A percentile compares a stretch with the other conserved stretches of the same genome.
Conservation (phyloP, 2,888 invertebrate species). For the Lepeophtheirus nordmannii region DNA sequence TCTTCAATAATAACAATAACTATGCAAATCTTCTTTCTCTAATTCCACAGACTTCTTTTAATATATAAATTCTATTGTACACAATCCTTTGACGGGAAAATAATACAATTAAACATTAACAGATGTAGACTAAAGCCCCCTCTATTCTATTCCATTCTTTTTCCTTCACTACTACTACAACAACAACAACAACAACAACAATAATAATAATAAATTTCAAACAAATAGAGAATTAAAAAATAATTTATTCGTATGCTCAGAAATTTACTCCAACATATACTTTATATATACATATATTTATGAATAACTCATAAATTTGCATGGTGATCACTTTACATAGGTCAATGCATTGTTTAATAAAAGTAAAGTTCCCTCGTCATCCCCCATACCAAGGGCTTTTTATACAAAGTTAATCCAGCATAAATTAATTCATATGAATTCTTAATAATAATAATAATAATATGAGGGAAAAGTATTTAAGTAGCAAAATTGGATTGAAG, state of each 20-base stretch:
- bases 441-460: too few relatives aligned
- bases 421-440: neutral
- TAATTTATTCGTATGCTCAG: neutral
- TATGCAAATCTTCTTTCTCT: too few relatives aligned
- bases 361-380: neutral
- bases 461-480: too few relatives aligned
- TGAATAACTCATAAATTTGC: conserved; percentile 3
- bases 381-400: too few relatives aligned
- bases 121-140: neutral
- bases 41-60: too few relatives aligned
- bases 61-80: too few relatives aligned
- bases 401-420: neutral
- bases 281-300: too few relatives aligned
- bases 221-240: conserved; percentile 7
- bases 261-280: too few relatives aligned
- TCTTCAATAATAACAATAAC: too few relatives aligned
- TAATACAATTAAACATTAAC: conserved; percentile 6
- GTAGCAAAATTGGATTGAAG: too few relatives aligned
- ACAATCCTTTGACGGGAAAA: neutral
- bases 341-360: neutral
- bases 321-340: conserved; percentile 6
- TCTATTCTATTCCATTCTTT: neutral
- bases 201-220: neutral
- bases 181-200: neutral
- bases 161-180: neutral